phyloP scores from a whole-genome alignment of 2,888 invertebrate genomes.

The Xestia ashworthii region DNA sequence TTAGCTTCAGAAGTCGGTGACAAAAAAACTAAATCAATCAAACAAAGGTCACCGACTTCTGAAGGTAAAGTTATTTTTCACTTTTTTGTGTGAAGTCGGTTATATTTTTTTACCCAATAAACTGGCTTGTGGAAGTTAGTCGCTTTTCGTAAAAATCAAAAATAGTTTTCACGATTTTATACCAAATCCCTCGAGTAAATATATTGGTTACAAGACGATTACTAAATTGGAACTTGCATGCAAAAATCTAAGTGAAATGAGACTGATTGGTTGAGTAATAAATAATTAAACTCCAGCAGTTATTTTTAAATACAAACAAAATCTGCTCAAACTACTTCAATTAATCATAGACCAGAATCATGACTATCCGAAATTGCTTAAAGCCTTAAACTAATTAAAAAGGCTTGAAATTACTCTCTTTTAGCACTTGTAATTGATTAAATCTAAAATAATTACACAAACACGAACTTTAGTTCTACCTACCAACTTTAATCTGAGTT shows the following conservation, averaged over 20 bases:
- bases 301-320: constrained; percentile 44
- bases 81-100: too few relatives aligned
- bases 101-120: background rate
- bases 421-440: background rate
- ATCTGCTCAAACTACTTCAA: constrained; percentile 47
- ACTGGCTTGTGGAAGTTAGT: background rate
- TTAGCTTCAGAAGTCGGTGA: too few relatives aligned
- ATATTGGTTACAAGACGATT: background rate
- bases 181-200: too few relatives aligned
- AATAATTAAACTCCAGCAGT: constrained; percentile 1
- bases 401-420: background rate
- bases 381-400: constrained; percentile 30
- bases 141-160: too few relatives aligned
- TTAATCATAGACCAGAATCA: constrained; percentile 33
- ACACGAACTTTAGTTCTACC: background rate
- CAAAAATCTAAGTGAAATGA: constrained; percentile 3
- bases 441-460: background rate
- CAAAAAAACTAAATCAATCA: too few relatives aligned
- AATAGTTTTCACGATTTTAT: background rate
- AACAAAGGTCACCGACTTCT: too few relatives aligned
- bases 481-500: background rate
- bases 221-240: background rate
- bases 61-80: too few relatives aligned
- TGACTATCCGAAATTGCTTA: constrained; percentile 34
- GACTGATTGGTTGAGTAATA: constrained; percentile 5